Evolutionary conservation across 2,113 vertebrate genomes (phyloP).

Genomic region (Vidua macroura): DNA sequence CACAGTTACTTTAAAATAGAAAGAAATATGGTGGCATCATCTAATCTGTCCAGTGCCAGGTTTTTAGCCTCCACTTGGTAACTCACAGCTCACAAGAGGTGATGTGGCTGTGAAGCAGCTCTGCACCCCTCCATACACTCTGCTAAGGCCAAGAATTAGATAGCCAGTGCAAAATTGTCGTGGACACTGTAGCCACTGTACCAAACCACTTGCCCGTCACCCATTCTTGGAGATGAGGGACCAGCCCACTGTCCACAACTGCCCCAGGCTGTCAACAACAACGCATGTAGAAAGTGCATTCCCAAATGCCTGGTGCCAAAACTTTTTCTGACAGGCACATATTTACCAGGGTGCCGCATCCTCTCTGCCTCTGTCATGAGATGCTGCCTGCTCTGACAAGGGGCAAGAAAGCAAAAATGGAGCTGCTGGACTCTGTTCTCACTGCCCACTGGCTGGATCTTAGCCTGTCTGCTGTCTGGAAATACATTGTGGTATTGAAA

Average conservation of each 20-base stretch:
- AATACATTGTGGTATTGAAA: not conserved
- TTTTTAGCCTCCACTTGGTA: not conserved
- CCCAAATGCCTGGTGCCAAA: not conserved
- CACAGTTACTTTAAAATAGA: not conserved
- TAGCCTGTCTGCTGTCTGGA: not conserved
- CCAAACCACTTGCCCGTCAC: not conserved
- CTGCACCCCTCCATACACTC: not conserved
- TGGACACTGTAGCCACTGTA: rapidly evolving
- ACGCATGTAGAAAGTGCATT: not conserved
- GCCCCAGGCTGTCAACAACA: not conserved
- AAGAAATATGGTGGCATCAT: not conserved
- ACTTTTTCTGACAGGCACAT: not conserved
- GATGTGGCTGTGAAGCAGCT: rapidly evolving
- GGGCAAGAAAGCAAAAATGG: not conserved
- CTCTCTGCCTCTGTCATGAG: not conserved
- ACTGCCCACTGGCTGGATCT: not conserved
- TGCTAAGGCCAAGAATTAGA: not conserved
- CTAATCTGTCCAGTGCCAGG: not conserved
- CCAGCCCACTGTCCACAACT: not conserved
- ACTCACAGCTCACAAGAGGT: rapidly evolving
- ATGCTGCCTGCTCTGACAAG: not conserved
- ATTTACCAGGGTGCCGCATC: not conserved
- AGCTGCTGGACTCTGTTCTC: not conserved
- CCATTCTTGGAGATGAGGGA: not conserved
- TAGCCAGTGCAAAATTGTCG: not conserved